Conservation (phyloP, 2,888 invertebrate species). For the Ethmia dodecea region DNA sequence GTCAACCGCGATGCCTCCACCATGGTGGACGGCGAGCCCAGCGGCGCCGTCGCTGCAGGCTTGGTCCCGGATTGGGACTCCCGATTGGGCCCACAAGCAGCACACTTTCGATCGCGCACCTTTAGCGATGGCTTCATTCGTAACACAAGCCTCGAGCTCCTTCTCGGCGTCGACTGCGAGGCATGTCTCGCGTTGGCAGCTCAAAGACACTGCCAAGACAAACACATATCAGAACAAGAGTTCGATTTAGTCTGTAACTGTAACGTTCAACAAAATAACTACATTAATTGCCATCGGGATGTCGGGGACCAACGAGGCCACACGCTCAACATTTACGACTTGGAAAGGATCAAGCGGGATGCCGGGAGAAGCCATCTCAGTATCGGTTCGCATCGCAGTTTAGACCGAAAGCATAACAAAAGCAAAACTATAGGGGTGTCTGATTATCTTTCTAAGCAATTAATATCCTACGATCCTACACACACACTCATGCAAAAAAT, state of each 20-base stretch:
- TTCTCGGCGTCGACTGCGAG: slow-evolving; percentile 72
- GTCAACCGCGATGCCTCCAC: slow-evolving; percentile 72
- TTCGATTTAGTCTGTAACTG: slow-evolving; percentile 71
- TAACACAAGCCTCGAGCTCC: slow-evolving; percentile 68
- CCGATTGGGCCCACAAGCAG: slow-evolving; percentile 40
- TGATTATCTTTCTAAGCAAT: slow-evolving; percentile 69
- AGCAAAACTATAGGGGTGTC: slow-evolving; percentile 67
- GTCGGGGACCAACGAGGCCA: slow-evolving; percentile 53
- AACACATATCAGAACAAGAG: slow-evolving; percentile 59
- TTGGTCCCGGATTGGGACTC: slow-evolving; percentile 46
- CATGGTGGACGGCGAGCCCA: slow-evolving; percentile 62
- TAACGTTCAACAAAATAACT: slow-evolving; percentile 65
- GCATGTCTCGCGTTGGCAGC: slow-evolving; percentile 68
- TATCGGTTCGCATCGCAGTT: slow-evolving; percentile 61
- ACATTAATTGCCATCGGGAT: slow-evolving; percentile 55
- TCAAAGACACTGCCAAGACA: slow-evolving; percentile 55
- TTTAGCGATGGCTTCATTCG: slow-evolving; percentile 72
- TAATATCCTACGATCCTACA: slow-evolving; percentile 69
- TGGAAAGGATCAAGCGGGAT: slow-evolving; percentile 64
- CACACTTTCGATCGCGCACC: slow-evolving; percentile 67
- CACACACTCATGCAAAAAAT: slow-evolving; percentile 70
- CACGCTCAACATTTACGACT: slow-evolving; percentile 64
- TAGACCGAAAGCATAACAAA: slow-evolving; percentile 68
- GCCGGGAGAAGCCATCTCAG: slow-evolving; percentile 50
- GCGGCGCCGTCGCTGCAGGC: slow-evolving; percentile 26